Evolutionary conservation across 2,797 vertebrate species (phyloP).

Genomic region (Enteromius mattozi): DNA sequence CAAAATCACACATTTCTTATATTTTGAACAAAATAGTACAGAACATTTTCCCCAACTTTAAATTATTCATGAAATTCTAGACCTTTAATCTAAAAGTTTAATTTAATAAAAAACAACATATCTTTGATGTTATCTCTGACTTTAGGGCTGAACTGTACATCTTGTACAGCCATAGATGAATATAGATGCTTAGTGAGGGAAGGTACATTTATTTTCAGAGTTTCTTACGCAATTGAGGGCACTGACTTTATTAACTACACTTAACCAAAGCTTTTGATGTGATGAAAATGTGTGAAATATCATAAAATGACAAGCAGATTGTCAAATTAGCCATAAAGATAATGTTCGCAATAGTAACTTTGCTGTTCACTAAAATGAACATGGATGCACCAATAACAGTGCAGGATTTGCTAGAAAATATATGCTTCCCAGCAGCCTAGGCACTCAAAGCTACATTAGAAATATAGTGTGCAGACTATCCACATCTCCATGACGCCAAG

Average conservation of each 20-base stretch:
- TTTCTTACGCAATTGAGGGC: not conserved
- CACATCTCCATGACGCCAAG: not conserved
- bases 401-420: slow-evolving; percentile 6
- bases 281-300: not conserved
- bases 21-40: not conserved
- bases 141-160: not conserved
- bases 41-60: not conserved
- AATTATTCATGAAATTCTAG: not conserved
- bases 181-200: not conserved
- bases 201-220: slow-evolving; percentile 4
- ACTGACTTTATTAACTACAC: not conserved
- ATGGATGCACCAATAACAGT: not conserved
- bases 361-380: not conserved
- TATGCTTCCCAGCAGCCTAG: not conserved
- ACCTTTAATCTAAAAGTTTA: not conserved
- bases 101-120: not conserved
- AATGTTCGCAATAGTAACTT: not conserved
- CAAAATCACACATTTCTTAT: not conserved
- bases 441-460: slow-evolving; percentile 12
- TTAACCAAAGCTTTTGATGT: not conserved
- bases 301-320: not conserved
- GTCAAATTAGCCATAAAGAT: not conserved
- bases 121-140: not conserved
- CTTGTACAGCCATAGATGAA: not conserved
- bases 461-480: not conserved